A percentile compares a stretch with the other conserved stretches of the same genome.
Evolutionary conservation across 2,888 invertebrate species (phyloP).

Genomic region (Athripsodes cinereus): DNA sequence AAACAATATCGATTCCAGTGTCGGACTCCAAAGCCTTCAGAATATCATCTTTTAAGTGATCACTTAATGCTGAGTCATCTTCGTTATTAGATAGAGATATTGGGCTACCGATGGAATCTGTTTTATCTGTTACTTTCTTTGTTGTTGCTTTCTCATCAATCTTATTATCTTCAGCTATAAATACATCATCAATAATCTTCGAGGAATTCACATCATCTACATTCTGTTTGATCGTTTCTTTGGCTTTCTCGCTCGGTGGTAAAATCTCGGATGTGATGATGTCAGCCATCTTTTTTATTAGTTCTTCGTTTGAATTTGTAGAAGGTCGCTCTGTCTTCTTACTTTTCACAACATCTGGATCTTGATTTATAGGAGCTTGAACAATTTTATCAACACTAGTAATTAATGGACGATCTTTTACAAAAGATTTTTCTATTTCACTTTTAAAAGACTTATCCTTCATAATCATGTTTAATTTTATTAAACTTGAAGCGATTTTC

Average conservation of each 20-base stretch:
- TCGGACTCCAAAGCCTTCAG: conserved; percentile 15
- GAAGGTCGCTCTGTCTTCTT: too few species aligned
- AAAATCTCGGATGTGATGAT: conserved; percentile 12
- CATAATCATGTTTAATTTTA: background rate
- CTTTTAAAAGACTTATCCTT: background rate
- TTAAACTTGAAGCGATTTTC: background rate
- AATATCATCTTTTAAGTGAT: conserved; percentile 10
- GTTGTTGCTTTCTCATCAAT: too few species aligned
- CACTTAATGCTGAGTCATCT: background rate
- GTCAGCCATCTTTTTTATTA: conserved; percentile 11
- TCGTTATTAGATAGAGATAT: background rate
- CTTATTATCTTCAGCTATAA: too few species aligned
- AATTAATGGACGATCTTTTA: background rate
- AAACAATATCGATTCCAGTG: background rate
- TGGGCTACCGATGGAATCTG: too few species aligned
- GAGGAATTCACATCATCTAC: background rate
- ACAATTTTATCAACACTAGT: too few species aligned
- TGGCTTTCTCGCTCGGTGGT: background rate
- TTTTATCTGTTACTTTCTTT: background rate
- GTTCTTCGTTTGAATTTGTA: background rate
- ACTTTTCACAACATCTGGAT: too few species aligned
- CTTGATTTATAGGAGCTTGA: too few species aligned
- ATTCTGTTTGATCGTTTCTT: too few species aligned
- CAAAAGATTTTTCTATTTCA: background rate
- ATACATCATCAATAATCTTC: background rate